These are phyloP conservation scores for Acronicta alni DNA, from an alignment of 2,888 invertebrate species.

Conservation along the genomic window DNA sequence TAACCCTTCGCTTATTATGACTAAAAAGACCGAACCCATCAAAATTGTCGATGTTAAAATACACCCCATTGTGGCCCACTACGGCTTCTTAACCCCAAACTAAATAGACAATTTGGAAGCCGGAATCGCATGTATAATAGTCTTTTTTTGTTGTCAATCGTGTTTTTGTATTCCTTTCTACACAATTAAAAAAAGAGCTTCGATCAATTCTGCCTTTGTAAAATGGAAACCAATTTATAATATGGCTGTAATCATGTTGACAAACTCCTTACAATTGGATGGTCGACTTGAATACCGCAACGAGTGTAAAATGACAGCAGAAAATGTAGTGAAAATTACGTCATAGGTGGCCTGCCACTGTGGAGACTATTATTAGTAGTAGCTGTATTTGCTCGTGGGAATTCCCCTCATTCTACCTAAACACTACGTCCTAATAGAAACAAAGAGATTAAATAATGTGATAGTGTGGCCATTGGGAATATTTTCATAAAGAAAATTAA, in stretches of 20 bases:
- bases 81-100: slow-evolving; percentile 86
- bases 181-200: slow-evolving; percentile 61
- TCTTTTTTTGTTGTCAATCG: slow-evolving; percentile 74
- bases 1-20: slow-evolving; percentile 78
- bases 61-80: slow-evolving; percentile 81
- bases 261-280: slow-evolving; percentile 30
- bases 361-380: no score
- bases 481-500: no score
- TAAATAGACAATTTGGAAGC: slow-evolving; percentile 82
- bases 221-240: slow-evolving; percentile 53
- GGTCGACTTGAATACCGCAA: no score
- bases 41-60: slow-evolving; percentile 85
- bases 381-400: no score
- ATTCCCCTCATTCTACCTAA: no score
- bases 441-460: no score
- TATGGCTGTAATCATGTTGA: slow-evolving; percentile 36
- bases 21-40: slow-evolving; percentile 74
- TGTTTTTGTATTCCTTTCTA: slow-evolving; percentile 63
- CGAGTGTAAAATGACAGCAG: no score
- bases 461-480: no score
- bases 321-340: no score
- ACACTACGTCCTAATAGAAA: no score
- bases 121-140: slow-evolving; percentile 82
- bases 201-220: slow-evolving; percentile 59
- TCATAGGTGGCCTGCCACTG: no score